These are phyloP conservation scores for Neolamprologus ventralis DNA, from an alignment of 2,113 vertebrate species.

Conservation along the genomic window DNA sequence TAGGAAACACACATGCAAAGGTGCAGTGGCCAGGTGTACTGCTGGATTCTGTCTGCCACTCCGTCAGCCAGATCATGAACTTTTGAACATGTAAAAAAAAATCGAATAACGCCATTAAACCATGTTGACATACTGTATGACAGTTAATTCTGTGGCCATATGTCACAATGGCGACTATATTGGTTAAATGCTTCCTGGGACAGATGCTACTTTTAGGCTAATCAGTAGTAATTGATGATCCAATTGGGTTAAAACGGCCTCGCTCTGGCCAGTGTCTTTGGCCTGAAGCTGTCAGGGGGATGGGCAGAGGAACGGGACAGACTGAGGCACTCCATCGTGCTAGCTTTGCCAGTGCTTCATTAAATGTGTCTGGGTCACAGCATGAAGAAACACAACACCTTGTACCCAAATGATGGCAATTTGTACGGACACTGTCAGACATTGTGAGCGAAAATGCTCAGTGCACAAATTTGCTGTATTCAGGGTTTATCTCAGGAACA, in stretches of 20 bases:
- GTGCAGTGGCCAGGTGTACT: slow-evolving; percentile 32
- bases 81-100: slow-evolving; percentile 70
- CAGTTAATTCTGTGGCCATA: slow-evolving; percentile 67
- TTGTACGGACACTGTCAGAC: background rate
- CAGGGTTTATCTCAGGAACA: background rate
- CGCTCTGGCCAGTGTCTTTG: slow-evolving; percentile 57
- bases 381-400: slow-evolving; percentile 1
- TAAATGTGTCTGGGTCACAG: slow-evolving; percentile 6
- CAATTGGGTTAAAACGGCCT: slow-evolving; percentile 68
- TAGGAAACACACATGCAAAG: background rate
- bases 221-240: slow-evolving; percentile 73
- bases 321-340: background rate
- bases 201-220: slow-evolving; percentile 74
- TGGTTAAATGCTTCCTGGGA: slow-evolving; percentile 74
- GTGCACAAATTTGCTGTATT: background rate
- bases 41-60: slow-evolving; percentile 37
- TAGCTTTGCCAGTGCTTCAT: background rate
- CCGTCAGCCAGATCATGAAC: slow-evolving; percentile 46
- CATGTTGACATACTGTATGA: slow-evolving; percentile 54
- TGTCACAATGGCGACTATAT: slow-evolving; percentile 63
- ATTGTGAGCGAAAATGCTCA: background rate
- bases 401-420: background rate
- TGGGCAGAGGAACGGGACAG: background rate
- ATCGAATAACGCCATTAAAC: slow-evolving; percentile 66
- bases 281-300: slow-evolving; percentile 35